Conservation (phyloP, 2,888 invertebrate species). For the Helicoverpa assulta region DNA sequence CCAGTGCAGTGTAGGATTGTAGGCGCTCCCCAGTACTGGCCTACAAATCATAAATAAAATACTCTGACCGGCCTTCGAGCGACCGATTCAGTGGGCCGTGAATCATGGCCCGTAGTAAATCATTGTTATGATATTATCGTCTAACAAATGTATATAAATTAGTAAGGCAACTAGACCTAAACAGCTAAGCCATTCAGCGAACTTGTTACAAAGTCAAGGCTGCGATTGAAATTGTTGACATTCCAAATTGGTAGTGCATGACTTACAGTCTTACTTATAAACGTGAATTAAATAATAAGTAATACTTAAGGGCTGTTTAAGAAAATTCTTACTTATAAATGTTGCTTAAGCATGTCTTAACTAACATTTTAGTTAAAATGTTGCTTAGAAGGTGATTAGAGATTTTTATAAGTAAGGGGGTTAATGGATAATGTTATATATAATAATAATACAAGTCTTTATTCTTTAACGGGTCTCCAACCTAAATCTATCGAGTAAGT, state of each 20-base stretch:
- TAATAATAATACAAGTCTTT: no score
- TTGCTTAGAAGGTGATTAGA: no score
- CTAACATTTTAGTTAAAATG: no score
- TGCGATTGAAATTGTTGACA: background rate
- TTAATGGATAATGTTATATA: no score
- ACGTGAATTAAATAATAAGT: no score
- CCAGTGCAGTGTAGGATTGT: constrained; percentile 24
- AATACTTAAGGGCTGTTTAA: no score
- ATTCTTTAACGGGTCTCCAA: no score
- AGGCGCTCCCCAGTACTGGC: constrained; percentile 34
- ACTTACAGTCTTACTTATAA: no score
- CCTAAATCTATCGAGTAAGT: no score
- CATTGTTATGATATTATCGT: constrained; percentile 20
- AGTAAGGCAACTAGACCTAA: background rate
- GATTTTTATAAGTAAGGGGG: no score
- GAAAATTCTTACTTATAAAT: no score
- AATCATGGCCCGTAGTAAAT: constrained; percentile 35
- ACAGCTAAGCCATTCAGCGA: background rate
- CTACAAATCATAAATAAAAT: constrained; percentile 56
- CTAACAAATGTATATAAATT: constrained; percentile 23
- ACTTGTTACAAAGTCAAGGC: background rate
- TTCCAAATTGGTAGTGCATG: background rate
- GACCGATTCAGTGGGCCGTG: constrained; percentile 40
- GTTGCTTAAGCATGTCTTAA: no score
- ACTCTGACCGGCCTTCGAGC: constrained; percentile 35